Percentiles rank a stretch among this genome's conserved stretches.
phyloP scores from a whole-genome alignment of 2,113 vertebrate genomes.

The Ictidomys tridecemlineatus region DNA sequence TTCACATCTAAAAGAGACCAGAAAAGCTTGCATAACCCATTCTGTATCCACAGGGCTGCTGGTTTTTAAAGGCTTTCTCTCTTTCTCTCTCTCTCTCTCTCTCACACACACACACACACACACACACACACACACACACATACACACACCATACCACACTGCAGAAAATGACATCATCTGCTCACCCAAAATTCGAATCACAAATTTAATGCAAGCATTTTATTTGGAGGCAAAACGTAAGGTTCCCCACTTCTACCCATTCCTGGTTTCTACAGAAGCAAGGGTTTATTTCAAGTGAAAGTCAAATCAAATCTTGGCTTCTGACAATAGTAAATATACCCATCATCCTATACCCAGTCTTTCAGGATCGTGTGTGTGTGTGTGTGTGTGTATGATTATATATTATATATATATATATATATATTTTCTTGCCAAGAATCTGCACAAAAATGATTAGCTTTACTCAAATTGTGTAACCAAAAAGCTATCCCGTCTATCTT shows the following conservation, averaged over 20 bases:
- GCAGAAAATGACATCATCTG: conserved; percentile 44
- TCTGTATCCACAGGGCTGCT: not conserved
- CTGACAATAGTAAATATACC: not conserved
- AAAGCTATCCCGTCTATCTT: not conserved
- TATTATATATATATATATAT: too few species aligned
- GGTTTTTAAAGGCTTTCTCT: not conserved
- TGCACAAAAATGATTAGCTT: conserved; percentile 37
- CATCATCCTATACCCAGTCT: not conserved
- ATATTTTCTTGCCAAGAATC: not conserved
- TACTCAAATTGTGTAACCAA: not conserved
- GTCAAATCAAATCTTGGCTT: conserved; percentile 38
- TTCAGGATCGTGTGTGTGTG: not conserved
- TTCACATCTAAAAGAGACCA: conserved; percentile 94
- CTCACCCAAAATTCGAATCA: conserved; percentile 31
- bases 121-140: fast-evolving
- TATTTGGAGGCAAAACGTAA: conserved; percentile 54
- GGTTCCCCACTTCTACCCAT: not conserved
- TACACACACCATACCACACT: not conserved
- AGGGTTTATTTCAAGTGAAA: conserved; percentile 24
- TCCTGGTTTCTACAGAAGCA: not conserved
- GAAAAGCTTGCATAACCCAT: not conserved
- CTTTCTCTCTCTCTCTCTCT: too few species aligned
- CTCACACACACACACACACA: too few species aligned
- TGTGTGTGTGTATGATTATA: too few species aligned
- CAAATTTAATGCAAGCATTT: conserved; percentile 55